phyloP scores from a whole-genome alignment of 2,888 invertebrate genomes.

The Temnothorax ravouxi region DNA sequence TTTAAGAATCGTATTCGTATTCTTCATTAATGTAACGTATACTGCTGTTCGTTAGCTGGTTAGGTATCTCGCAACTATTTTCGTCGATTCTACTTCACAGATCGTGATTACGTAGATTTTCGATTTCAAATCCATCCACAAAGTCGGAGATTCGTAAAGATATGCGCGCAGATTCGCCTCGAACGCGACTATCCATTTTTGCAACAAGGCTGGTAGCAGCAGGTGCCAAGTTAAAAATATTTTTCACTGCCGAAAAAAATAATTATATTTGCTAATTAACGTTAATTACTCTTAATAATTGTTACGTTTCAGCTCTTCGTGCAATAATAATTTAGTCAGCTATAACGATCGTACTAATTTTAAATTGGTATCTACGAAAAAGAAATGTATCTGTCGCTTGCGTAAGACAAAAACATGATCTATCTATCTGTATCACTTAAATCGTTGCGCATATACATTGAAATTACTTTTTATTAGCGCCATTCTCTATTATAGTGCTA shows the following conservation, averaged over 20 bases:
- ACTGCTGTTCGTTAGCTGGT: conserved; percentile 42
- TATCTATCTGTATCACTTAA: conserved; percentile 41
- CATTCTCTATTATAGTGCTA: conserved; percentile 41
- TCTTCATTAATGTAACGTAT: conserved; percentile 47
- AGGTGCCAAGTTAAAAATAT: conserved; percentile 34
- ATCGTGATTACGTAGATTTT: conserved; percentile 42
- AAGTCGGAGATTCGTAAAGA: not conserved
- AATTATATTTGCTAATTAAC: not conserved
- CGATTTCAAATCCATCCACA: not conserved
- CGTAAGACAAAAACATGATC: conserved; percentile 8
- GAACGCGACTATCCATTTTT: not conserved
- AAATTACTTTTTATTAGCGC: conserved; percentile 19
- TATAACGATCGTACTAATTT: conserved; percentile 15
- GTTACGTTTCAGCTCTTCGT: conserved; percentile 17
- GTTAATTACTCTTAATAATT: conserved; percentile 3
- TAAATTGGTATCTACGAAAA: not conserved
- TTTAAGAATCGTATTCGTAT: conserved; percentile 45
- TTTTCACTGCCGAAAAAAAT: conserved; percentile 43
- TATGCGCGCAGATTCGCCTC: not conserved
- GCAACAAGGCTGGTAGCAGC: conserved; percentile 16
- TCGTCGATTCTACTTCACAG: conserved; percentile 33
- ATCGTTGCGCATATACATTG: conserved; percentile 40
- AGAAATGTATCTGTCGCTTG: not conserved
- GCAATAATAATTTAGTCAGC: conserved; percentile 26
- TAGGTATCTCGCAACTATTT: conserved; percentile 37